phyloP scores from a whole-genome alignment of 2,113 vertebrate species.

The Hipposideros armiger region DNA sequence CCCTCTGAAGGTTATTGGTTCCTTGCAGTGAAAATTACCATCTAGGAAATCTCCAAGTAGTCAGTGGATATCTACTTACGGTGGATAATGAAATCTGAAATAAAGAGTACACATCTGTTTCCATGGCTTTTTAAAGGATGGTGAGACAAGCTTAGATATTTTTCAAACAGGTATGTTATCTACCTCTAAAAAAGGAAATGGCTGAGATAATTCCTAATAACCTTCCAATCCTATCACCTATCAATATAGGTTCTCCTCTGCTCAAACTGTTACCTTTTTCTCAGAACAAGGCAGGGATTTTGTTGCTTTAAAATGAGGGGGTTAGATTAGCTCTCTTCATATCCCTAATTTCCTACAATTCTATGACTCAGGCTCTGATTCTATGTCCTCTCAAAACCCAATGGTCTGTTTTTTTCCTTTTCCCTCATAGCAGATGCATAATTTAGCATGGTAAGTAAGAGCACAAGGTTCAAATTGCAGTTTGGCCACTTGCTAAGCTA shows the following conservation, averaged over 20 bases:
- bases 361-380: constrained; percentile 32
- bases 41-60: constrained; percentile 68
- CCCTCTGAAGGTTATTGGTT: constrained; percentile 60
- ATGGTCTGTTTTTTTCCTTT: not conserved
- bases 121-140: constrained; percentile 16
- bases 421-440: not conserved
- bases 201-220: constrained; percentile 54
- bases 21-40: constrained; percentile 73
- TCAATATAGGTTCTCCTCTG: constrained; percentile 24
- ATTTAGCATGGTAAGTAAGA: constrained; percentile 19
- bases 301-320: constrained; percentile 40
- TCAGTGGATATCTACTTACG: constrained; percentile 64
- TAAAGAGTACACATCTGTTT: constrained; percentile 55
- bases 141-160: constrained; percentile 15
- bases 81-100: constrained; percentile 74
- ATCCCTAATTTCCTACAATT: constrained; percentile 55
- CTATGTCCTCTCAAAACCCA: constrained; percentile 18
- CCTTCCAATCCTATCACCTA: constrained; percentile 48
- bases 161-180: constrained; percentile 54
- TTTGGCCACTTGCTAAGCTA: not conserved
- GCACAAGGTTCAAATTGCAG: not conserved
- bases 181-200: constrained; percentile 62
- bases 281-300: constrained; percentile 32
- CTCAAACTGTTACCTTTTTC: constrained; percentile 39
- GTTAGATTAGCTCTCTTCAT: constrained; percentile 25